Conservation (phyloP, 2,888 invertebrate genomes). For the Brachynemurus nebulosus region DNA sequence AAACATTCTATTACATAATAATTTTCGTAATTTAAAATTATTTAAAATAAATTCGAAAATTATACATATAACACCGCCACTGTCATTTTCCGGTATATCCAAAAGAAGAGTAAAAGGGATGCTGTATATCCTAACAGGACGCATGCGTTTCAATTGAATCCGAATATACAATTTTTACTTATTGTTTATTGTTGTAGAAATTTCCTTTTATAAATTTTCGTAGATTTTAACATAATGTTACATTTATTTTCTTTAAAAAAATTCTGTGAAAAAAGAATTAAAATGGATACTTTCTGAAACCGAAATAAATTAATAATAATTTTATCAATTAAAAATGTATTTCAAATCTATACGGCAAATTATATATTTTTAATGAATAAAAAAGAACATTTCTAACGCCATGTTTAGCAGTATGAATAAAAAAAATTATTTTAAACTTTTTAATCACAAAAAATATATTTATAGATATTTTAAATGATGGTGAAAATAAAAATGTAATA, state of each 20-base stretch:
- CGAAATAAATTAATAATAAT: background rate
- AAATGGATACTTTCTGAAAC: too few species aligned
- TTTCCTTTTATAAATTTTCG: background rate
- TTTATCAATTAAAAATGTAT: slow-evolving; percentile 1
- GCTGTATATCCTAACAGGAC: too few species aligned
- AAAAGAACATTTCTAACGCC: background rate
- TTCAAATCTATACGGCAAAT: background rate
- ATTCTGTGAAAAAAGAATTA: background rate
- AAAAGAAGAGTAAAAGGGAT: too few species aligned
- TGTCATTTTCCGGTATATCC: too few species aligned
- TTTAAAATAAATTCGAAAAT: too few species aligned
- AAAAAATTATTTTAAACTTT: background rate
- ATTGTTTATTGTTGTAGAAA: background rate
- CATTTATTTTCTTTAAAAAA: background rate
- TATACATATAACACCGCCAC: too few species aligned
- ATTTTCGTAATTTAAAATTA: too few species aligned
- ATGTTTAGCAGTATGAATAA: background rate
- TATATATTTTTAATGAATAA: background rate
- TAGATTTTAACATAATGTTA: too few species aligned
- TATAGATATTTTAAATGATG: too few species aligned
- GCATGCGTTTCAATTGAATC: background rate
- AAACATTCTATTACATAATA: too few species aligned
- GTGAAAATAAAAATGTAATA: background rate
- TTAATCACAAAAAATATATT: too few species aligned
- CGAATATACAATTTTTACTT: background rate